Conservation (phyloP, 1,140 invertebrate species). For the Gonioctena quinquepunctata region DNA sequence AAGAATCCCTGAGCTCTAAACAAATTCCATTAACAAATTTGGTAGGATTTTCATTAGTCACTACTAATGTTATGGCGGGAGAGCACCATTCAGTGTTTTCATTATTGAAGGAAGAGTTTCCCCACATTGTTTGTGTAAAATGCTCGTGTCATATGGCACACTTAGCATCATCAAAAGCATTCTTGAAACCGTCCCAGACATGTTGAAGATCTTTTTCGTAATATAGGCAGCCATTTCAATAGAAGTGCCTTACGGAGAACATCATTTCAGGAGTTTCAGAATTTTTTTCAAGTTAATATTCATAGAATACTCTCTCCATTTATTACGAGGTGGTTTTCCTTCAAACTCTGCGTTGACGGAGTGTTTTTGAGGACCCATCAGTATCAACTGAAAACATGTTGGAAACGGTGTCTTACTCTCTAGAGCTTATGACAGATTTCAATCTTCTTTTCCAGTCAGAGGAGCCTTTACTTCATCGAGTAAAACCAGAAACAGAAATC, state of each 20-base stretch:
- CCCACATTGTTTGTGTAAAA: constrained; percentile 12
- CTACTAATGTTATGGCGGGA: constrained; percentile 50
- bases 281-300: constrained; percentile 43
- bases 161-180: constrained; percentile 15
- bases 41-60: constrained; percentile 49
- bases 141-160: constrained; percentile 28
- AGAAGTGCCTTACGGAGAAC: constrained; percentile 42
- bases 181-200: constrained; percentile 17
- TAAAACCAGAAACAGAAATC: constrained; percentile 37
- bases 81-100: constrained; percentile 33
- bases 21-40: constrained; percentile 44
- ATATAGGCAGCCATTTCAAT: constrained; percentile 47
- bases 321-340: constrained; percentile 51
- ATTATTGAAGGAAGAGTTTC: constrained; percentile 8
- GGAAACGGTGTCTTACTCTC: constrained; percentile 35
- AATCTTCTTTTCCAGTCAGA: constrained; percentile 50
- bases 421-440: constrained; percentile 43
- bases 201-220: constrained; percentile 30
- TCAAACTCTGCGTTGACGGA: constrained; percentile 49
- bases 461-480: constrained; percentile 38
- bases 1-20: constrained; percentile 26
- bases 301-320: constrained; percentile 50
- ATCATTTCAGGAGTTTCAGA: constrained; percentile 49
- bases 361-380: constrained; percentile 50
- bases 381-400: constrained; percentile 49